These are phyloP conservation scores for Tenrec ecaudatus DNA, from an alignment of 2,113 vertebrate genomes.

Conservation along the genomic window DNA sequence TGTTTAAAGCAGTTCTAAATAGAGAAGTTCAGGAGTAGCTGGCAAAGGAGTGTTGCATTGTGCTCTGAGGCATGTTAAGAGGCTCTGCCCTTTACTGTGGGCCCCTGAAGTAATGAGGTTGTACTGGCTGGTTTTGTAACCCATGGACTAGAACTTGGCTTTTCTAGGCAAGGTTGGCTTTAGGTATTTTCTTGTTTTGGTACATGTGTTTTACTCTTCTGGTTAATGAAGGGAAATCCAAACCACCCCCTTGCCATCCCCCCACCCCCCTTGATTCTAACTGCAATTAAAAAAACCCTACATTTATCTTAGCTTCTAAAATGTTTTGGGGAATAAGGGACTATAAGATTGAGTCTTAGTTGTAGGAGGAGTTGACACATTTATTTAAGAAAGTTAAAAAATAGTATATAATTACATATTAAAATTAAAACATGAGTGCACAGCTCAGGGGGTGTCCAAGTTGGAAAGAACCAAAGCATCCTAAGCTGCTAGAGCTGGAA, in stretches of 20 bases:
- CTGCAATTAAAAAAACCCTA: constrained; percentile 30
- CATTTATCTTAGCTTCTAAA: constrained; percentile 39
- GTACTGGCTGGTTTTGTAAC: constrained; percentile 60
- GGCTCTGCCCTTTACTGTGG: constrained; percentile 65
- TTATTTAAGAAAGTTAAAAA: constrained; percentile 29
- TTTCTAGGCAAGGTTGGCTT: constrained; percentile 71
- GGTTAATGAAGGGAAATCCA: background rate
- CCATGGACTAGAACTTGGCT: constrained; percentile 46
- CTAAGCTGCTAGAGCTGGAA: constrained; percentile 16
- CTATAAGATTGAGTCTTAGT: background rate
- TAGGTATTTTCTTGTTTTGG: constrained; percentile 57
- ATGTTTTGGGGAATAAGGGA: background rate
- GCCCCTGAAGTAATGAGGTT: constrained; percentile 68
- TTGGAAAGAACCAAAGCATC: constrained; percentile 21
- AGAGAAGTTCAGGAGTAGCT: background rate
- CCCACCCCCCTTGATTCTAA: no score
- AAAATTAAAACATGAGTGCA: constrained; percentile 28
- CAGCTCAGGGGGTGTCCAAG: constrained; percentile 16
- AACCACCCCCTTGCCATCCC: no score
- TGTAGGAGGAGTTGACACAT: background rate
- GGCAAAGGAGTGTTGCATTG: constrained; percentile 33
- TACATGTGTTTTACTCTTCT: constrained; percentile 36
- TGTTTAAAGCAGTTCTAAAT: background rate
- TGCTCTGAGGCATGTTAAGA: background rate
- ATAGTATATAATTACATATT: constrained; percentile 45